Conservation (phyloP, 2,113 vertebrate genomes). For the Archocentrus centrarchus region DNA sequence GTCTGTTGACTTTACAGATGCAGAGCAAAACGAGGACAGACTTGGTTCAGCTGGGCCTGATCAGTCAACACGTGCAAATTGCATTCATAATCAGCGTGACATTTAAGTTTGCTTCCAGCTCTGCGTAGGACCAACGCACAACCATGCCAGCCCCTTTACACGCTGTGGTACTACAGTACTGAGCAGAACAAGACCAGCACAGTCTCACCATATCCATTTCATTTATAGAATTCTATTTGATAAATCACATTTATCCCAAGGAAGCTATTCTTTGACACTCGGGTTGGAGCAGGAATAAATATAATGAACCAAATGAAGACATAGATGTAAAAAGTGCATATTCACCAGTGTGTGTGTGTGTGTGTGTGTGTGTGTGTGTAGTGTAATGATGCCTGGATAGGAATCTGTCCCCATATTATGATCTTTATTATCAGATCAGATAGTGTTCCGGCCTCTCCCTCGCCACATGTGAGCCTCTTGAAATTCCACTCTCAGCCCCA, state of each 20-base stretch:
- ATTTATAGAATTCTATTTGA: not conserved
- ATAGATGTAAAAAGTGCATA: not conserved
- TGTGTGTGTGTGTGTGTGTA: no score
- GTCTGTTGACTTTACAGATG: no score
- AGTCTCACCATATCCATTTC: not conserved
- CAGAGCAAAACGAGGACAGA: no score
- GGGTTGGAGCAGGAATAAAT: not conserved
- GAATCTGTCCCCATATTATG: not conserved
- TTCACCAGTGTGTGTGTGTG: not conserved
- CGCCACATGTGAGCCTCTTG: conserved; percentile 23
- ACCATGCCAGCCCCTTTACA: no score
- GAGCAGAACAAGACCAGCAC: no score
- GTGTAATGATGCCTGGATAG: not conserved
- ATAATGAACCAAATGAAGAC: not conserved
- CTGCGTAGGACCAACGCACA: not conserved
- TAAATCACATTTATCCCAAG: not conserved
- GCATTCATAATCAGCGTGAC: no score
- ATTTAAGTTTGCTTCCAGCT: no score
- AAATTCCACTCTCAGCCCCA: conserved; percentile 2
- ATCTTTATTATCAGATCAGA: conserved; percentile 31
- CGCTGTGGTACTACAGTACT: no score
- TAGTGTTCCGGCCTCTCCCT: conserved; percentile 1
- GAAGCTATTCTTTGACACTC: not conserved
- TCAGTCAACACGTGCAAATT: no score
- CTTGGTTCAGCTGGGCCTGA: no score